These are phyloP conservation scores for Myotis myotis DNA, from an alignment of 2,797 vertebrate genomes.

Conservation along the genomic window DNA sequence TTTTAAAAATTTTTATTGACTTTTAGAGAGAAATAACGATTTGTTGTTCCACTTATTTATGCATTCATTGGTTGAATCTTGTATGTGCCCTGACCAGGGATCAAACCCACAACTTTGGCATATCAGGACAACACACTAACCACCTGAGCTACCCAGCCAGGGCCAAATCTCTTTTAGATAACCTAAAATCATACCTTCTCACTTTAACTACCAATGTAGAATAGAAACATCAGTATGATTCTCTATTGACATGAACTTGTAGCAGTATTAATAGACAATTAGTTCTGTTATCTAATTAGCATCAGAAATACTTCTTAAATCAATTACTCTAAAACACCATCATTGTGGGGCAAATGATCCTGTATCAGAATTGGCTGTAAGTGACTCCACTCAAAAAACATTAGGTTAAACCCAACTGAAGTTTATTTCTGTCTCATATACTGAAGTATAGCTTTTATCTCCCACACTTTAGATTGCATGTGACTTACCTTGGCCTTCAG, in stretches of 20 bases:
- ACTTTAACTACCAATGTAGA: neutral
- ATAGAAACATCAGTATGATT: constrained; percentile 6
- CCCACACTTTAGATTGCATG: neutral
- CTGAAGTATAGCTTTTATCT: neutral
- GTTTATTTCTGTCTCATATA: neutral
- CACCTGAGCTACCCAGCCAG: neutral
- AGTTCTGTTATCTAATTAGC: constrained; percentile 27
- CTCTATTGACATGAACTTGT: neutral
- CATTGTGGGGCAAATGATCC: neutral
- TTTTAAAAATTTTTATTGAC: neutral
- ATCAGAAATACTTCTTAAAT: constrained; percentile 36
- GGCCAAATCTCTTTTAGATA: constrained; percentile 25
- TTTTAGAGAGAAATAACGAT: neutral
- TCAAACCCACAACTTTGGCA: neutral
- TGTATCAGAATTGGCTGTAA: neutral
- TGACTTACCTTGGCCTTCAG: neutral
- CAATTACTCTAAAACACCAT: constrained; percentile 7
- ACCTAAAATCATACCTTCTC: constrained; percentile 1
- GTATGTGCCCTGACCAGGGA: neutral
- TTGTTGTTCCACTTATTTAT: neutral
- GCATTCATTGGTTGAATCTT: neutral
- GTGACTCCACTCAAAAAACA: constrained; percentile 9
- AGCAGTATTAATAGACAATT: constrained; percentile 12
- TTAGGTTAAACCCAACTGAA: constrained; percentile 13
- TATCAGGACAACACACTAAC: neutral